phyloP scores from a whole-genome alignment of 2,113 vertebrate genomes.

The Pseudorasbora parva region DNA sequence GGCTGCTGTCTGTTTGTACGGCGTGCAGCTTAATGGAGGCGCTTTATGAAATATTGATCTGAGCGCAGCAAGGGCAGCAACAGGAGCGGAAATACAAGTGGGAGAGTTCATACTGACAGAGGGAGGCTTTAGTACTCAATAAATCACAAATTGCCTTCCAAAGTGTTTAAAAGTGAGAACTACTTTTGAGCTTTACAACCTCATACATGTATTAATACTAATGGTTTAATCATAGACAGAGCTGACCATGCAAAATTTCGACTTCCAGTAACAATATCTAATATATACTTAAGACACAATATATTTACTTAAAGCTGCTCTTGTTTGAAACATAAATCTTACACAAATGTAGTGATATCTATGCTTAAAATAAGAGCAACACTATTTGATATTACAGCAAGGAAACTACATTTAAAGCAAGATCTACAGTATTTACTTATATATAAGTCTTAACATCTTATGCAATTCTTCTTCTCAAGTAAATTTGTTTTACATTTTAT shows the following conservation, averaged over 20 bases:
- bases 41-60: slow-evolving; percentile 80
- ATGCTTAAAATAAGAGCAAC: neutral
- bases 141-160: slow-evolving; percentile 61
- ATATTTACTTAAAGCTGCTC: neutral
- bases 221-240: slow-evolving; percentile 9
- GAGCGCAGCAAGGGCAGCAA: slow-evolving; percentile 59
- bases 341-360: neutral
- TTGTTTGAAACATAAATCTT: neutral
- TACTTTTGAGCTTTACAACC: neutral
- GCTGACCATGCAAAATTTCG: neutral
- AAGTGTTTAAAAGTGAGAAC: slow-evolving; percentile 12
- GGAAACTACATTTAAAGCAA: neutral
- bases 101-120: slow-evolving; percentile 66
- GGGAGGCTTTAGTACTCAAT: slow-evolving; percentile 65
- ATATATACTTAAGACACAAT: neutral
- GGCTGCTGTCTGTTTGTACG: slow-evolving; percentile 62
- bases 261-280: neutral
- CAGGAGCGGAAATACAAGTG: slow-evolving; percentile 59
- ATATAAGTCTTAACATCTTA: neutral
- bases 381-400: neutral
- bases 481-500: neutral
- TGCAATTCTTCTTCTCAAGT: neutral
- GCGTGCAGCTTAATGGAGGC: slow-evolving; percentile 71
- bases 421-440: neutral
- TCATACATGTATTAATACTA: neutral